Base-by-base conservation (phyloP, 2,113 vertebrate species). In the Orientallactaga bullata region DNA sequence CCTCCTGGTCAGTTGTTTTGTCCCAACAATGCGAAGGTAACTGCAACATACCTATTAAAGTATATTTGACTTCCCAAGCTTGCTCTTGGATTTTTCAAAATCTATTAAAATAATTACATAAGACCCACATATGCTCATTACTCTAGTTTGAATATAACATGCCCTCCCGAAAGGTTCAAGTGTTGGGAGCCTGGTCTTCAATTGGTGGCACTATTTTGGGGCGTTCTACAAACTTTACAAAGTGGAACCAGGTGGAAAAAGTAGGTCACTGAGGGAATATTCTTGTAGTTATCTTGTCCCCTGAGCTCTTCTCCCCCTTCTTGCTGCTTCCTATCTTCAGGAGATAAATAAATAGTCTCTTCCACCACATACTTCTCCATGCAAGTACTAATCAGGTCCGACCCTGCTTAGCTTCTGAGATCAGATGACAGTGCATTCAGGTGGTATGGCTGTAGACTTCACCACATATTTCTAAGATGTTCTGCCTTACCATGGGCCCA, bases 31-130 rank as follows among this genome's bases (percentile, higher is more conserved):
- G 55, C 55, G 12, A 55, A 55, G 55, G 55, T 16, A 55, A 55
- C 55, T 55, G 55, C 15, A 55, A 55, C 55, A 55, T 55, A 55
- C 55, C 76, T 84, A 35, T 88, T 88, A 79, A 78, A 35, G 58
- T 58, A 42, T n/a, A 35, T 30, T 72, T 85, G 37, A 55, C 26
- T 92, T 93, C 42, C 73, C 39, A 68, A 77, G 37, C n/a, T 37
- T 92, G 82, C 7, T 84, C 32, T 72, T 66, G 21, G 20, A 71
- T 66, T 89, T 74, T 88, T 35, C 30, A 15, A 79, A 81, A 88
- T 30, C 30, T 69, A 85, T 37, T 63, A 82, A 55, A 89, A 69
- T 69, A 88, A 94, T 66, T 79, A 73, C 6, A 32, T 74, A 84
- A 88, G 26, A 7, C 26, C 30, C 37, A 32, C 30, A n/a, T n/a